phyloP scores from a whole-genome alignment of 2,797 vertebrate species.

The Gallinago solitaria region DNA sequence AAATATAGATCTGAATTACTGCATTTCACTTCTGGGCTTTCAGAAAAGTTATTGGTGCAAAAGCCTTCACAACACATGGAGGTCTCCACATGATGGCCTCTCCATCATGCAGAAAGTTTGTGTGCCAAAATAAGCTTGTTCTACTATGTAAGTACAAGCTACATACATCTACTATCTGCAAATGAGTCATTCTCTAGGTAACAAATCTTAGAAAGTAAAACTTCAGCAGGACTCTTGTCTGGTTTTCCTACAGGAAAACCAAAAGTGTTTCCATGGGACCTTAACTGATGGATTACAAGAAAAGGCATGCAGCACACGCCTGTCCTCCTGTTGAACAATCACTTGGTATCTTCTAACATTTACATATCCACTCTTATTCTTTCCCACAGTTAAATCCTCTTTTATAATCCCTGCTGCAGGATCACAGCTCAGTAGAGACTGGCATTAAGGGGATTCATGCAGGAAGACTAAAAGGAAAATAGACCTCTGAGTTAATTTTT shows the following conservation, averaged over 20 bases:
- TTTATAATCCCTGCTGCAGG: background rate
- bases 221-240: background rate
- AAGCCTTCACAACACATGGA: background rate
- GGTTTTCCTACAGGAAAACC: background rate
- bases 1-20: background rate
- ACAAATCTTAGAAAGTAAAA: background rate
- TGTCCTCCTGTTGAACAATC: background rate
- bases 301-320: background rate
- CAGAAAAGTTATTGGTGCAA: background rate
- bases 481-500: constrained; percentile 6
- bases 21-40: background rate
- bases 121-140: background rate
- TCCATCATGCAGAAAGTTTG: background rate
- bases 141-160: background rate
- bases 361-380: constrained; percentile 14
- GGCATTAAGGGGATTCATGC: background rate
- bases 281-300: background rate
- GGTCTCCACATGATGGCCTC: background rate
- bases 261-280: background rate
- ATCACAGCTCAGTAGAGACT: background rate
- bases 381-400: background rate
- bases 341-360: background rate
- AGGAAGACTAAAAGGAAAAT: background rate
- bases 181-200: background rate
- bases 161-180: background rate